A percentile compares a stretch with the other conserved stretches of the same genome.
Evolutionary conservation across 35 echinoderm and acorn worm genomes (phyloP).

Genomic region (Diadema setosum): DNA sequence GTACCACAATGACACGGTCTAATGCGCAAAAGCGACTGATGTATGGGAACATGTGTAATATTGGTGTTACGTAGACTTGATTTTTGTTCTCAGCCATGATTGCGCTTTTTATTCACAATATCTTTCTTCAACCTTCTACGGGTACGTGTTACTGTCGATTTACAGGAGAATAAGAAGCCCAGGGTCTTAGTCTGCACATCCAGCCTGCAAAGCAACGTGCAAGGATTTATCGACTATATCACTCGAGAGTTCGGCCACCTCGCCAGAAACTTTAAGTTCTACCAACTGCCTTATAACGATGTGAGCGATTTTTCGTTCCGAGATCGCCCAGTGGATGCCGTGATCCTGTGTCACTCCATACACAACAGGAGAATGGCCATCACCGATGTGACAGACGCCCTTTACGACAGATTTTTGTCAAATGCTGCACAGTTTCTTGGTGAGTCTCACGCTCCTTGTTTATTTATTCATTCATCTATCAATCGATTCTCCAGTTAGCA

Average conservation of each 20-base stretch:
- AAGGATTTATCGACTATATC: neutral
- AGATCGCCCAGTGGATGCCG: neutral
- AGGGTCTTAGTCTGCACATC: neutral
- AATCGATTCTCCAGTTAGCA: too few species aligned
- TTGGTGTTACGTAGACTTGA: too few species aligned
- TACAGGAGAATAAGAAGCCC: neutral
- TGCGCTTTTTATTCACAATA: too few species aligned
- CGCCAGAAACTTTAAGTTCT: neutral
- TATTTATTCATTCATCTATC: too few species aligned
- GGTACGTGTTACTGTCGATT: too few species aligned
- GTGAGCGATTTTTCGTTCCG: neutral
- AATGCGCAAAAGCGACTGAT: too few species aligned
- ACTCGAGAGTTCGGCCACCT: neutral
- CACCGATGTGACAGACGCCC: neutral
- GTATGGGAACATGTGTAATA: too few species aligned
- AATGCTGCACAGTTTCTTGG: too few species aligned
- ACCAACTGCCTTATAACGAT: neutral
- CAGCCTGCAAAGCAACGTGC: neutral
- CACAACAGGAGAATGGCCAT: neutral
- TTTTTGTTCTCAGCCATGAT: too few species aligned
- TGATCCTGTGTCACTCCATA: slow-evolving; percentile 4
- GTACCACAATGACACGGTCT: too few species aligned
- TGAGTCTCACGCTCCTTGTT: too few species aligned
- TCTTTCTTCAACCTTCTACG: too few species aligned
- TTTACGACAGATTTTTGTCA: neutral